phyloP scores from a whole-genome alignment of 1,140 invertebrate genomes.

The Atta texana region DNA sequence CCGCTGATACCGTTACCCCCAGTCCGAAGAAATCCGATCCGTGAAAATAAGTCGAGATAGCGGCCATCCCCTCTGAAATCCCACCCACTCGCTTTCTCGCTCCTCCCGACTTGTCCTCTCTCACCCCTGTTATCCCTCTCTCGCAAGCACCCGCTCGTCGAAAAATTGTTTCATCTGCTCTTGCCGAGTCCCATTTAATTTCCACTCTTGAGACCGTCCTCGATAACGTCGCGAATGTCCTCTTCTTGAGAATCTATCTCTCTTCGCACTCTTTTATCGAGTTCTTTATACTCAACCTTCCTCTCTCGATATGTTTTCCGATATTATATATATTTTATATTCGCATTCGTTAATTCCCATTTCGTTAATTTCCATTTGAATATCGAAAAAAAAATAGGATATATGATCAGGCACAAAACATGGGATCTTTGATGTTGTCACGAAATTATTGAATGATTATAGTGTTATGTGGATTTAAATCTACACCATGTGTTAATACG shows the following conservation, averaged over 20 bases:
- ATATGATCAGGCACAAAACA: background rate
- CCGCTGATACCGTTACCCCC: constrained; percentile 77
- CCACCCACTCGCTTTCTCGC: constrained; percentile 67
- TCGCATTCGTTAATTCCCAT: background rate
- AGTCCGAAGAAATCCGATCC: constrained; percentile 75
- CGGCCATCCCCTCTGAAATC: constrained; percentile 68
- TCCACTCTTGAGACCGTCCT: constrained; percentile 59
- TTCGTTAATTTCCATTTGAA: background rate
- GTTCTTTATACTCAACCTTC: background rate
- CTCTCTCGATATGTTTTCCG: background rate
- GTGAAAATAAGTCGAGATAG: constrained; percentile 77
- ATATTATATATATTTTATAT: constrained; percentile 25
- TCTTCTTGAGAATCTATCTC: constrained; percentile 42
- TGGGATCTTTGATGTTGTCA: background rate
- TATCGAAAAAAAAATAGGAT: background rate
- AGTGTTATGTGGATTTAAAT: too few species aligned
- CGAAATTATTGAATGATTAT: background rate
- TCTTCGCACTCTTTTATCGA: constrained; percentile 45
- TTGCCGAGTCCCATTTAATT: constrained; percentile 67
- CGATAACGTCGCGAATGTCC: constrained; percentile 52
- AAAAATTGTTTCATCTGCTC: constrained; percentile 73
- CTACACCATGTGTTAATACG: too few species aligned
- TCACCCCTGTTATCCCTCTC: constrained; percentile 25
- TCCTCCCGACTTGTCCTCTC: background rate
- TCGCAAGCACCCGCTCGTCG: constrained; percentile 37